Evolutionary conservation across 1,140 invertebrate genomes (phyloP), one percentile per base, ranked within the genome.

Genomic region (Eurosta solidaginis): DNA sequence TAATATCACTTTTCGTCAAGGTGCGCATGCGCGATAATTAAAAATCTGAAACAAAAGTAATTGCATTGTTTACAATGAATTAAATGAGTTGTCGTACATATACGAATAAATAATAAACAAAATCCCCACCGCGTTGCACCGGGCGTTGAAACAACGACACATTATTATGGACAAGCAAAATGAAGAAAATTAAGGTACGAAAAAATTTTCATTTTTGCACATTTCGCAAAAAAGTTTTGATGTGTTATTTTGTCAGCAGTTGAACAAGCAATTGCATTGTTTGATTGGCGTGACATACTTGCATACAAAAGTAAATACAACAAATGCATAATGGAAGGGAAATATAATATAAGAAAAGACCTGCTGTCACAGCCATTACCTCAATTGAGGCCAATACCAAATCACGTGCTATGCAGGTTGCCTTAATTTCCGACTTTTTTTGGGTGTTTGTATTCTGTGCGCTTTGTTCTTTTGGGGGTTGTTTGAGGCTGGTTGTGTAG

Each of bases 341-440:
- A 22, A 22, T 52, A 52, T 12, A 52, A 54, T 2, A 52, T 22
- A 7, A 63, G 29, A 63, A 17, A 22, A 33, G 59, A 68, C 59
- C 59, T 68, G 59, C 59, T 68, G 59, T 42, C 59, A 68, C 59
- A 20, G 59, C 17, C 59, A 36, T 68, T 68, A 68, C 59, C 33
- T 68, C 59, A 68, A 68, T 68, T 68, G 33, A 68, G 59, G 59
- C 59, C 59, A 20, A 68, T n/a, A 7, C 7, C 33, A 36, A 20
- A 68, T 68, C 59, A 68, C 59, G 59, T 68, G 59, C 59, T 42
- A 68, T 36, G 33, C 59, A 68, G 59, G 59, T 68, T 68, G 59
- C 1, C 59, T 22, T 3, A 14, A 22, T 25, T 3, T 29, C 7
- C 9, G 5, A 3, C 10, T 3, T 3, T 25, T 54, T 40, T 68